These are phyloP conservation scores for Tholera decimalis DNA, from an alignment of 2,888 invertebrate genomes.

Conservation along the genomic window DNA sequence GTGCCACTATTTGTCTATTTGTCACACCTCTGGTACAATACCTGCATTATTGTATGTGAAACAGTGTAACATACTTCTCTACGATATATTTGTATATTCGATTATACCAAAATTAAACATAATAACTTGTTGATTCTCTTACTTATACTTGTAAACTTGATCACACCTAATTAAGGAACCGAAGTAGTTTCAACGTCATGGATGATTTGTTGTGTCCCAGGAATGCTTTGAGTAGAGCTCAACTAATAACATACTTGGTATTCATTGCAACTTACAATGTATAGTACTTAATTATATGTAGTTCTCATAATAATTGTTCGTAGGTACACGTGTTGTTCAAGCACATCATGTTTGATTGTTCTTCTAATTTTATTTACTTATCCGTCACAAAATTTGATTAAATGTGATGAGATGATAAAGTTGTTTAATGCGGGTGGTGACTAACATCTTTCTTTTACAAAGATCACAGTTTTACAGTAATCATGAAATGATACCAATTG, in stretches of 20 bases:
- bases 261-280: constrained; percentile 16
- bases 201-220: constrained; percentile 47
- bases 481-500: constrained; percentile 9
- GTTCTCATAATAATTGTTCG: constrained; percentile 14
- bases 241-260: constrained; percentile 23
- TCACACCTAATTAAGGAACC: constrained; percentile 47
- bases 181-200: constrained; percentile 47
- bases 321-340: constrained; percentile 27
- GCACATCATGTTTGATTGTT: constrained; percentile 28
- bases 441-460: constrained; percentile 5
- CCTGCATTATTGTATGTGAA: constrained; percentile 6
- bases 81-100: background rate
- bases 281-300: constrained; percentile 6
- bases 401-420: constrained; percentile 26
- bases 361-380: constrained; percentile 37
- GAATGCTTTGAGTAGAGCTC: constrained; percentile 59
- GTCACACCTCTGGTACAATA: background rate
- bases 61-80: background rate
- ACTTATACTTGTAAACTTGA: constrained; percentile 37
- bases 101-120: constrained; percentile 11
- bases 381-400: constrained; percentile 27
- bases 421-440: constrained; percentile 10
- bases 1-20: background rate
- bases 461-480: constrained; percentile 9
- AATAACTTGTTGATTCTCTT: constrained; percentile 16